phyloP scores from a whole-genome alignment of 2,888 invertebrate species.

The Drosophila bunnanda region DNA sequence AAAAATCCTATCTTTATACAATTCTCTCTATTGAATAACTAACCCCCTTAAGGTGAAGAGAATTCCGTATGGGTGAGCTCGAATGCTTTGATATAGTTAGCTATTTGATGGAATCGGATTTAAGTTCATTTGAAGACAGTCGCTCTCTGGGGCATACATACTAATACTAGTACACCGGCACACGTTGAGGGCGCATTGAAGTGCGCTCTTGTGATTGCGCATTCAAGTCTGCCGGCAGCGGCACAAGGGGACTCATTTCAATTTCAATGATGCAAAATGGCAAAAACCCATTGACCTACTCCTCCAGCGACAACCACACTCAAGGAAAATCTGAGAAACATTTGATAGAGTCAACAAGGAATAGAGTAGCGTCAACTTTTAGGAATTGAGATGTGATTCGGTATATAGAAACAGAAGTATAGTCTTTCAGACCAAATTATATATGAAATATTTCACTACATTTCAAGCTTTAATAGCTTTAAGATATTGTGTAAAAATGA shows the following conservation, averaged over 20 bases:
- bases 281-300: constrained; percentile 55
- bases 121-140: constrained; percentile 1
- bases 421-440: not conserved
- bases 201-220: constrained; percentile 42
- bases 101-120: constrained; percentile 10
- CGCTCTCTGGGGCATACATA: not conserved
- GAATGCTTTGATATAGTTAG: constrained; percentile 4
- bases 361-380: too few relatives aligned
- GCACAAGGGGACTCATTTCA: constrained; percentile 56
- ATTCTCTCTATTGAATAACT: not conserved
- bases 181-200: constrained; percentile 27
- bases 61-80: not conserved
- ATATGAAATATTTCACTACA: not conserved
- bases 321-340: not conserved
- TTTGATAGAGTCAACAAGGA: not conserved
- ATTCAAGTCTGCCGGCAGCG: constrained; percentile 38
- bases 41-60: not conserved
- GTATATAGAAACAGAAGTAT: too few relatives aligned
- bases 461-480: not conserved
- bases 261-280: constrained; percentile 65
- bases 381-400: too few relatives aligned
- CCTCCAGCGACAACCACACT: constrained; percentile 20
- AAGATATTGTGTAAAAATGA: not conserved
- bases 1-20: not conserved
- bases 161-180: constrained; percentile 6